Conservation (phyloP, 2,797 vertebrate genomes). For the Cottoperca gobio region DNA sequence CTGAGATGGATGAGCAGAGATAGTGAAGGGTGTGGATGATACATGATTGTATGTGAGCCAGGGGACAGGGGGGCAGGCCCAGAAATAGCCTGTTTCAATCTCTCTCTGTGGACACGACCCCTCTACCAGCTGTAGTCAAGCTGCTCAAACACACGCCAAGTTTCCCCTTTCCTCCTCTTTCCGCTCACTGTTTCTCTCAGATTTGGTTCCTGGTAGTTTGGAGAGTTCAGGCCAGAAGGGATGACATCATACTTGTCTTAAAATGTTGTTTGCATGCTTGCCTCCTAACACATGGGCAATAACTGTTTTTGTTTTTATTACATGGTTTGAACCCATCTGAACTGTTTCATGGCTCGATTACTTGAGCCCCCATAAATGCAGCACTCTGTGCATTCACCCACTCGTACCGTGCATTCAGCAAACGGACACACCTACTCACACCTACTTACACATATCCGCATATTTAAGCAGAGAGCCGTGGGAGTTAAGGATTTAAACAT, state of each 20-base stretch:
- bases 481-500: conserved; percentile 61
- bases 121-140: conserved; percentile 79
- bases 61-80: conserved; percentile 68
- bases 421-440: conserved; percentile 53
- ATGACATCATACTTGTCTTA: conserved; percentile 65
- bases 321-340: conserved; percentile 38
- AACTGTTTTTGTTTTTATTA: conserved; percentile 31
- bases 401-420: conserved; percentile 38
- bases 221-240: conserved; percentile 56
- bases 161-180: conserved; percentile 71
- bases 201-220: conserved; percentile 61
- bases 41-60: conserved; percentile 77
- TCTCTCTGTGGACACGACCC: conserved; percentile 81
- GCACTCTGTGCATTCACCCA: conserved; percentile 53
- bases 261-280: conserved; percentile 45
- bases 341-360: conserved; percentile 39
- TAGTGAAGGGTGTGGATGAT: conserved; percentile 80
- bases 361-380: conserved; percentile 35
- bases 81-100: conserved; percentile 83
- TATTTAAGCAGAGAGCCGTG: conserved; percentile 64
- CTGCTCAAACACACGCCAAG: conserved; percentile 72
- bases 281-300: conserved; percentile 1
- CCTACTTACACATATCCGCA: conserved; percentile 68
- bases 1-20: conserved; percentile 75
- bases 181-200: conserved; percentile 57